Base-by-base conservation (phyloP, 2,113 vertebrate genomes). In the Rhombomys opimus region DNA sequence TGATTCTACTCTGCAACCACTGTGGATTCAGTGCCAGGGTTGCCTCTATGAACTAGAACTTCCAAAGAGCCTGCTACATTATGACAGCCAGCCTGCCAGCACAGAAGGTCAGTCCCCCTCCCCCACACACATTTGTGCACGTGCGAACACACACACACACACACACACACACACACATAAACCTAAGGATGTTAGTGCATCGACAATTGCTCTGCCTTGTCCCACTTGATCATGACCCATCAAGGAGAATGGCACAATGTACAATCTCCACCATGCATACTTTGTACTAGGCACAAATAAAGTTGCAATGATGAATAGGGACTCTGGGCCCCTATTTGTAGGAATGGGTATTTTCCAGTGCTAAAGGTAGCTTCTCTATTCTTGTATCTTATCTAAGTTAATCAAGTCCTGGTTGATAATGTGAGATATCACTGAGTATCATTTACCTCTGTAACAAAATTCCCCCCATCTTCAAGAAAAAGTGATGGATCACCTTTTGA, bases 401-500 rank as follows among this genome's bases (percentile, higher is more conserved):
- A 93, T 73, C 78, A 5, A 70, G 67, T 73, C 30, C 77, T 70
- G 14, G 68, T 46, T 70, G 46, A 61, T 61, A 54, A 63, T 54
- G n/a, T 87, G 73, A 41, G 46, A 91, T 94, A 96, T 96, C 68
- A 93, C 35, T 0, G 7, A 89, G n/a, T 82, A n/a, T 41, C 67
- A 54, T 93, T 96, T 94, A 84, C 67, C 93, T 94, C 68, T 76
- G 7, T 84, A 96, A 96, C 46, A 12, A 93, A 73, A 97, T 91
- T 72, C 87, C 38, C 65, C 80, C 81, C 73, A 78, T 93, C 78
- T 70, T 75, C n/a, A 89, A 87, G 77, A 61, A 96, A 61, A 92
- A 87, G 35, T 95, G 87, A 94, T 95, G 75, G 54, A 87, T 93
- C 63, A 50, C 68, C 4, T 35, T 93, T 94, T 20, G 7, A 25